phyloP scores from a whole-genome alignment of 2,797 vertebrate species.

The Coranthus polyacanthus region DNA sequence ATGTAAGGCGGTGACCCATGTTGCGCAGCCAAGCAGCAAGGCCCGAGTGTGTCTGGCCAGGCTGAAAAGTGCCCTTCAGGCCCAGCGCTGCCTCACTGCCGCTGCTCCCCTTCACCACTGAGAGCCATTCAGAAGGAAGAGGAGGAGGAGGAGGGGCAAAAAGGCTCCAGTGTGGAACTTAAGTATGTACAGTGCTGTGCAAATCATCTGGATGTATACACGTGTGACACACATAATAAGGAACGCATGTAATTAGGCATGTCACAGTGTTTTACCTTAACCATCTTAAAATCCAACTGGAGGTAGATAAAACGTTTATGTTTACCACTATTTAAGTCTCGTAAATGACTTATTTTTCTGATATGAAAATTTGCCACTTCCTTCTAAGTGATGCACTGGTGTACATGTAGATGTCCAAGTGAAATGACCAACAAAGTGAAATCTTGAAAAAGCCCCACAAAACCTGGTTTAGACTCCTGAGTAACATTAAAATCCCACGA shows the following conservation, averaged over 20 bases:
- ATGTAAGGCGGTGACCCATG: constrained; percentile 86
- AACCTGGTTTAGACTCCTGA: background rate
- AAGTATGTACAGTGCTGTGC: constrained; percentile 46
- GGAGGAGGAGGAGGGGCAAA: constrained; percentile 20
- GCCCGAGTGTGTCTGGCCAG: constrained; percentile 81
- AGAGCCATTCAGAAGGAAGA: constrained; percentile 59
- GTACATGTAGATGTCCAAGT: background rate
- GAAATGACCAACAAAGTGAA: background rate
- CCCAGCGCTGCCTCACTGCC: constrained; percentile 73
- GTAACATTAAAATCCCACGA: background rate
- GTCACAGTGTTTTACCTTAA: background rate
- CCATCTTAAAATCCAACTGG: background rate
- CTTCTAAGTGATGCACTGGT: background rate
- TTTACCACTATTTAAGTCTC: background rate
- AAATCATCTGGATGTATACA: constrained; percentile 43
- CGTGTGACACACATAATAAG: constrained; percentile 33
- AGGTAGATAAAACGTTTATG: background rate
- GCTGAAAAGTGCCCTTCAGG: constrained; percentile 87
- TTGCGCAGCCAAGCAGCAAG: constrained; percentile 83
- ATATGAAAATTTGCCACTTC: background rate
- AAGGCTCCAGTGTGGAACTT: constrained; percentile 43
- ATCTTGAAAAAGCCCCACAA: too few species aligned
- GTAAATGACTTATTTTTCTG: too few species aligned
- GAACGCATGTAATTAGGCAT: constrained; percentile 2
- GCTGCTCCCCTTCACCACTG: constrained; percentile 66